A percentile compares a stretch with the other conserved stretches of the same genome.
These are phyloP conservation scores for Drosophila mauritiana DNA, from an alignment of 1,140 invertebrate species.

Conservation along the genomic window DNA sequence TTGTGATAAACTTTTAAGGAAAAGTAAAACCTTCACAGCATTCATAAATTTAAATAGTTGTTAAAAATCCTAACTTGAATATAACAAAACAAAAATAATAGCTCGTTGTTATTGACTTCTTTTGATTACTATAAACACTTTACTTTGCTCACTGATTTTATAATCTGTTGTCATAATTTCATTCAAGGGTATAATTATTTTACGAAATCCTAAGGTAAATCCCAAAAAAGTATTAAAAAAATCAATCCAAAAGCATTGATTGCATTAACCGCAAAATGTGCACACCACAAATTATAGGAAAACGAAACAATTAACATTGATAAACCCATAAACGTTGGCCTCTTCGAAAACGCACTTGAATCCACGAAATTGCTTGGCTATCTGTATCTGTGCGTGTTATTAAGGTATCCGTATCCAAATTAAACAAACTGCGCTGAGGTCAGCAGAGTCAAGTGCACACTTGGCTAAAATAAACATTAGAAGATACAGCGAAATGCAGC, in stretches of 20 bases:
- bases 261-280: slow-evolving; percentile 35
- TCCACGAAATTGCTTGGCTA: slow-evolving; percentile 15
- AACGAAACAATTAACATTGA: slow-evolving; percentile 56
- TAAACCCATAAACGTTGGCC: slow-evolving; percentile 40
- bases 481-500: slow-evolving; percentile 19
- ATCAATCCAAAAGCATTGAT: slow-evolving; percentile 14
- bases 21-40: no score
- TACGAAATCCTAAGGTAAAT: neutral
- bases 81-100: neutral
- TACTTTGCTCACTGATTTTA: slow-evolving; percentile 1
- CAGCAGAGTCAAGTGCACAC: slow-evolving; percentile 29
- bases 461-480: slow-evolving; percentile 13
- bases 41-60: no score
- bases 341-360: slow-evolving; percentile 24
- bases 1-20: neutral
- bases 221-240: slow-evolving; percentile 6
- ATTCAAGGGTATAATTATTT: slow-evolving; percentile 14
- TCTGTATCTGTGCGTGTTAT: slow-evolving; percentile 26
- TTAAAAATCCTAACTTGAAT: neutral
- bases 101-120: neutral
- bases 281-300: slow-evolving; percentile 23
- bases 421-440: slow-evolving; percentile 37
- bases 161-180: neutral
- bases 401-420: slow-evolving; percentile 27
- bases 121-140: neutral